Conservation (phyloP, 1,140 invertebrate species). For the Laupala kohalensis region DNA sequence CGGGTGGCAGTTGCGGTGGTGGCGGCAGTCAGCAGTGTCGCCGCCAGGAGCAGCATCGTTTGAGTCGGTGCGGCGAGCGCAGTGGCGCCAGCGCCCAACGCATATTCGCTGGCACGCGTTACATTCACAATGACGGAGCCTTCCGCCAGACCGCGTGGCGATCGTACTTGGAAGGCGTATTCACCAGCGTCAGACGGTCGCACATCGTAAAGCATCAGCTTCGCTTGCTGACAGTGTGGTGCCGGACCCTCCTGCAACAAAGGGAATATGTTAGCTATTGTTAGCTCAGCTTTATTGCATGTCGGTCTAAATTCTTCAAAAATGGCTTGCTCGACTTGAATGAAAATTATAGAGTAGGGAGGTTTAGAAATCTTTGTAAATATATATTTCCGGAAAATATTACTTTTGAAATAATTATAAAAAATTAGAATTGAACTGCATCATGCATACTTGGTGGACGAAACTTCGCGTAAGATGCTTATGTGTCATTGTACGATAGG, state of each 20-base stretch:
- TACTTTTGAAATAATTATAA: no score
- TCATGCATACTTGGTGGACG: no score
- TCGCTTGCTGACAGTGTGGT: conserved; percentile 35
- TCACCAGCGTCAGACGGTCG: conserved; percentile 40
- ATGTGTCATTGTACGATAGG: no score
- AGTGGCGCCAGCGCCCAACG: conserved; percentile 3
- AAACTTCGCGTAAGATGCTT: no score
- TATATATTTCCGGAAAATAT: no score
- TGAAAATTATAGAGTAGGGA: neutral
- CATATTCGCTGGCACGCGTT: conserved; percentile 30
- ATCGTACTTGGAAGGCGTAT: conserved; percentile 39
- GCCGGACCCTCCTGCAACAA: conserved; percentile 34
- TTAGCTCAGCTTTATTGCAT: neutral
- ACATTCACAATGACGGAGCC: conserved; percentile 40
- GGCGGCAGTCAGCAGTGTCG: no score
- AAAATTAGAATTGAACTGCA: no score
- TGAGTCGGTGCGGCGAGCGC: neutral
- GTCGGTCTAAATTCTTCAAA: neutral
- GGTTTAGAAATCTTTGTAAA: neutral
- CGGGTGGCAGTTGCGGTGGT: neutral
- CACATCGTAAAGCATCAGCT: conserved; percentile 35
- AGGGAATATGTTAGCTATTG: conserved; percentile 12
- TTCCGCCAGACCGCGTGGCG: conserved; percentile 38
- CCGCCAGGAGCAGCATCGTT: neutral
- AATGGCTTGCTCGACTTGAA: neutral